phyloP scores from a whole-genome alignment of 2,888 invertebrate species.

The Pharmacophagus antenor region DNA sequence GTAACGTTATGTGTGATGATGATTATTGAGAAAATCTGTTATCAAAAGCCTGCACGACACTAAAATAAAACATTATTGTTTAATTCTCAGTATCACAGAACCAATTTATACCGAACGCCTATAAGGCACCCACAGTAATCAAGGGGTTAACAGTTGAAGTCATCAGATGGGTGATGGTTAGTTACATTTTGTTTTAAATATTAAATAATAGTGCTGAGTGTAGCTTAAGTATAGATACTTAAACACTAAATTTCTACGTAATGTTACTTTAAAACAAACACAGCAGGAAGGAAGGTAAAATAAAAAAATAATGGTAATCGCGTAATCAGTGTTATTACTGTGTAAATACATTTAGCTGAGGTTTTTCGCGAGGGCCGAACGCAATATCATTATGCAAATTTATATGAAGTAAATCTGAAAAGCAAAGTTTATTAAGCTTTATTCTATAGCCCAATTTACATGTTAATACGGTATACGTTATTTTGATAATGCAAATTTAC shows the following conservation, averaged over 20 bases:
- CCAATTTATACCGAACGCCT: too few relatives aligned
- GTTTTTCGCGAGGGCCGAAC: conserved; percentile 16
- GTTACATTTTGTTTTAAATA: too few relatives aligned
- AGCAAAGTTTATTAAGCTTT: conserved; percentile 22
- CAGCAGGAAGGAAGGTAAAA: neutral
- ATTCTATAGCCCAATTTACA: conserved; percentile 21
- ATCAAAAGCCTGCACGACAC: too few relatives aligned
- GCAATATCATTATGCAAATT: conserved; percentile 26
- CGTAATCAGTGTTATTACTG: conserved; percentile 7
- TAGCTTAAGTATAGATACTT: too few relatives aligned
- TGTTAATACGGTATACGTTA: conserved; percentile 13
- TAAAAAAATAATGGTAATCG: conserved; percentile 2
- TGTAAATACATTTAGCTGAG: conserved; percentile 16
- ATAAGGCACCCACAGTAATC: neutral
- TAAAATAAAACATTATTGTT: too few relatives aligned
- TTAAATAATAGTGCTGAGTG: too few relatives aligned
- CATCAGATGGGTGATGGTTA: too few relatives aligned
- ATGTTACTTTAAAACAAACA: neutral
- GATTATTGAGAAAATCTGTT: too few relatives aligned
- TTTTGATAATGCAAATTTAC: neutral
- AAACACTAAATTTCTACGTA: neutral
- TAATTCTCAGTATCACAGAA: too few relatives aligned
- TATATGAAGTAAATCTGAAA: conserved; percentile 23
- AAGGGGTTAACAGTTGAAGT: too few relatives aligned
- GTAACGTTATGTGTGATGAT: too few relatives aligned